These are phyloP conservation scores for Andrena bucephala DNA, from an alignment of 2,888 invertebrate species.

Conservation along the genomic window DNA sequence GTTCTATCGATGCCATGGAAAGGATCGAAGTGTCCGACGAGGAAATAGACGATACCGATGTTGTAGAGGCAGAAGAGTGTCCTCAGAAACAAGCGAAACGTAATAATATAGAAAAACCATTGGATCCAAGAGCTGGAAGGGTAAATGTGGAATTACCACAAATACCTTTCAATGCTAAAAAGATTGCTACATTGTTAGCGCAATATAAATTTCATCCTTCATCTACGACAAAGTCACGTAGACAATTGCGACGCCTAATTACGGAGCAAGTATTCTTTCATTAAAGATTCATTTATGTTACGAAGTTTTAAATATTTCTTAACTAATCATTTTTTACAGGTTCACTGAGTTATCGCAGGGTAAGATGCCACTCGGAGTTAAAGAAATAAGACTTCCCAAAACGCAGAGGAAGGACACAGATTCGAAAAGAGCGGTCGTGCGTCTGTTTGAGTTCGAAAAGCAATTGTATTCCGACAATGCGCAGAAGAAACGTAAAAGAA, in stretches of 20 bases:
- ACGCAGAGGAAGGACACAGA: conserved; percentile 77
- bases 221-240: conserved; percentile 87
- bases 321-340: conserved; percentile 82
- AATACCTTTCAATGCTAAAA: conserved; percentile 88
- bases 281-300: conserved; percentile 33
- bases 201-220: conserved; percentile 85
- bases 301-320: conserved; percentile 79
- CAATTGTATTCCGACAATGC: conserved; percentile 81
- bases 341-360: conserved; percentile 88
- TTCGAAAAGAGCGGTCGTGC: conserved; percentile 81
- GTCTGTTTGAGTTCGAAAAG: conserved; percentile 86
- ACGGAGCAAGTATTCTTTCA: conserved; percentile 84
- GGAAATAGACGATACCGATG: conserved; percentile 46
- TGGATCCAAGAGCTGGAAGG: conserved; percentile 93
- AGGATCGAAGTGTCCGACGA: conserved; percentile 83
- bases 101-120: conserved; percentile 70
- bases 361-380: conserved; percentile 89
- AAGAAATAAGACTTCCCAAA: conserved; percentile 84
- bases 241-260: conserved; percentile 86
- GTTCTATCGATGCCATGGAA: conserved; percentile 89
- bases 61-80: conserved; percentile 78
- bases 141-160: conserved; percentile 91
- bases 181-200: conserved; percentile 87
- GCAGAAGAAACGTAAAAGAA: conserved; percentile 73
- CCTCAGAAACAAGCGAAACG: conserved; percentile 39